A percentile compares a stretch with the other conserved stretches of the same genome.
phyloP scores from a whole-genome alignment of 64 coral and sea anemone genomes.

The Platygyra sinensis region DNA sequence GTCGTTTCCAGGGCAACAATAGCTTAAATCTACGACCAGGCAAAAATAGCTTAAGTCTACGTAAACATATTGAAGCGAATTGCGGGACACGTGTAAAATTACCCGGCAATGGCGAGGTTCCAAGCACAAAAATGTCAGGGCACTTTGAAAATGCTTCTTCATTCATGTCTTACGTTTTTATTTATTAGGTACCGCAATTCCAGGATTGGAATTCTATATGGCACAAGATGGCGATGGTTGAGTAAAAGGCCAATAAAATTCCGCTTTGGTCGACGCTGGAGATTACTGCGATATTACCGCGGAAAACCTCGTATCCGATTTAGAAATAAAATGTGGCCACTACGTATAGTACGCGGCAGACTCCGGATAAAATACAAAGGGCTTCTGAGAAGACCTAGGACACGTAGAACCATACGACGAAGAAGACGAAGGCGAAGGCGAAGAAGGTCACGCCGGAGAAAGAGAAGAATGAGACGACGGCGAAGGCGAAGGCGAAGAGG shows the following conservation, averaged over 20 bases:
- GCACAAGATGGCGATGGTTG: slow-evolving; percentile 5
- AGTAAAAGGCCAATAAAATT: background rate
- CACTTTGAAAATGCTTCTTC: no score
- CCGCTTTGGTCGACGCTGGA: slow-evolving; percentile 10
- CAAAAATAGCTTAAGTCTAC: no score
- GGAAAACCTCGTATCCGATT: slow-evolving; percentile 17
- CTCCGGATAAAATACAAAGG: background rate
- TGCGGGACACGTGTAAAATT: no score
- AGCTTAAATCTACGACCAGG: no score
- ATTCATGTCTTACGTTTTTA: no score
- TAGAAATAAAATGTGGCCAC: background rate
- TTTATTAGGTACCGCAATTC: background rate
- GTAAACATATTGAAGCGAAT: no score
- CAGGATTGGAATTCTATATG: slow-evolving; percentile 19
- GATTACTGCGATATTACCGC: background rate
- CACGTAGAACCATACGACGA: background rate
- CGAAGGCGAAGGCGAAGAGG: slow-evolving; percentile 15
- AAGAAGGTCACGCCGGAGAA: slow-evolving; percentile 16
- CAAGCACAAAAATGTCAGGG: no score
- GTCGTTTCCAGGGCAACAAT: no score
- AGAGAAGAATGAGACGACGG: slow-evolving; percentile 13
- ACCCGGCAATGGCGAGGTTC: no score
- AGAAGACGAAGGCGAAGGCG: slow-evolving; percentile 11
- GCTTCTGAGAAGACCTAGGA: background rate
- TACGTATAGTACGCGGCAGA: background rate